Base-by-base conservation (phyloP, 2,113 vertebrate genomes). In the Grammomys surdaster region DNA sequence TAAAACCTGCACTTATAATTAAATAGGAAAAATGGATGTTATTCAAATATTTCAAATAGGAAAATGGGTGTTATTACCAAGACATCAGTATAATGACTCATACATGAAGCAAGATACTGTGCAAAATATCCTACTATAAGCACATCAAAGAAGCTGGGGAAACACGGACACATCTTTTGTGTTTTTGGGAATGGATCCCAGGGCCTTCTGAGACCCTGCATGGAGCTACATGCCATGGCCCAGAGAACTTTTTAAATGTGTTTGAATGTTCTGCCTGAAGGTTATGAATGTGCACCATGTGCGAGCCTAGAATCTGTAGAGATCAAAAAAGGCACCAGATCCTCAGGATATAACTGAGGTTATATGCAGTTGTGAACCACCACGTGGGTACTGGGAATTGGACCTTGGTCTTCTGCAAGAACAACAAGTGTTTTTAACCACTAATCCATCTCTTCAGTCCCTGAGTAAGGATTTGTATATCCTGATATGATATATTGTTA, bases 11-110 rank as follows among this genome's bases (percentile, higher is more conserved):
- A 91, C 36, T 82, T 81, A 56, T 31, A 95, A 76, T 87, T 19
- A 80, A 24, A 94, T 24, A n/a, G 22, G 51, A 4, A 94, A 89
- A 77, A 89, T 51, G 4, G 7, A 22, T n/a, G 60, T 60, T 85
- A 91, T 70, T 93, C 78, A 80, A 90, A 4, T 82, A 81, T 70
- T 86, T 95, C n/a, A 90, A 90, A 87, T 51, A 93, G 28, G 88
- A 90, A 76, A n/a, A 54, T 73, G 84, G 76, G 73, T 40, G 10
- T 28, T 33, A 69, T 51, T 78, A 93, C 40, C 72, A 95, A 94
- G 69, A 48, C 33, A 94, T 16, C 3, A 88, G 26, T 54, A 92
- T 88, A 89, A 69, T 86, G 31, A 92, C 14, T 80, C 63, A 88
- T 7, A 82, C 24, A 78, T 88, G 46, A 85, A 84, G 93, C 5